Percentiles rank a stretch among this genome's conserved stretches.
Evolutionary conservation across 2,113 vertebrate genomes (phyloP).

Genomic region (Nyctereutes procyonoides): DNA sequence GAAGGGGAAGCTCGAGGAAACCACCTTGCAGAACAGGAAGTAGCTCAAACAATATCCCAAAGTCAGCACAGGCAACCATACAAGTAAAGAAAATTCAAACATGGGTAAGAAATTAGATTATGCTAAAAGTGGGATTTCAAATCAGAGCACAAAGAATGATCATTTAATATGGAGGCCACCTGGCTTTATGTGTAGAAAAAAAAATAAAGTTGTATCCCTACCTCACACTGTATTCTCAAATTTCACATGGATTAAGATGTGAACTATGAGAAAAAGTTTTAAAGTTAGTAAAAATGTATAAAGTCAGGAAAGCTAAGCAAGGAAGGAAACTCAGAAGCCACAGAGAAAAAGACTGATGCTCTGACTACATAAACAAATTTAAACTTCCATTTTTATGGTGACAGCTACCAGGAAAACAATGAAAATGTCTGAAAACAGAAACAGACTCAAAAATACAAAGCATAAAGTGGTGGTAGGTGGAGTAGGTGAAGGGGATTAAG

Average conservation of each 20-base stretch:
- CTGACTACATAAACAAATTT: background rate
- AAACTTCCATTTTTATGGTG: background rate
- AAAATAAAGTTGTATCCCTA: background rate
- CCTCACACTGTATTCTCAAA: background rate
- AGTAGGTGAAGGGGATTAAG: background rate
- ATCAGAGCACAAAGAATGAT: background rate
- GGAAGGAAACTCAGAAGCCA: background rate
- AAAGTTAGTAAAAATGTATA: background rate
- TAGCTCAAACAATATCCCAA: background rate
- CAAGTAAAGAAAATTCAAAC: background rate
- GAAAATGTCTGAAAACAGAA: background rate
- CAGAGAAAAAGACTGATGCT: background rate
- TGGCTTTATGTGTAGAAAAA: background rate
- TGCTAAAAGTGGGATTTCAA: background rate
- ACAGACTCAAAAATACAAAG: background rate
- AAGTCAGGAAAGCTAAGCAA: background rate
- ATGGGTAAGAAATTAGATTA: background rate
- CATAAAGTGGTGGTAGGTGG: background rate
- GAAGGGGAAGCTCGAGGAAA: background rate
- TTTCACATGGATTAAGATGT: background rate
- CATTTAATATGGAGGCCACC: background rate
- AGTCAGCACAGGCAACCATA: background rate
- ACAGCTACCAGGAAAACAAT: background rate
- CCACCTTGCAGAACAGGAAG: background rate
- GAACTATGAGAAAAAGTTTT: background rate